Evolutionary conservation across 2,888 invertebrate species (phyloP).

Genomic region (Aphidoletes aphidimyza): DNA sequence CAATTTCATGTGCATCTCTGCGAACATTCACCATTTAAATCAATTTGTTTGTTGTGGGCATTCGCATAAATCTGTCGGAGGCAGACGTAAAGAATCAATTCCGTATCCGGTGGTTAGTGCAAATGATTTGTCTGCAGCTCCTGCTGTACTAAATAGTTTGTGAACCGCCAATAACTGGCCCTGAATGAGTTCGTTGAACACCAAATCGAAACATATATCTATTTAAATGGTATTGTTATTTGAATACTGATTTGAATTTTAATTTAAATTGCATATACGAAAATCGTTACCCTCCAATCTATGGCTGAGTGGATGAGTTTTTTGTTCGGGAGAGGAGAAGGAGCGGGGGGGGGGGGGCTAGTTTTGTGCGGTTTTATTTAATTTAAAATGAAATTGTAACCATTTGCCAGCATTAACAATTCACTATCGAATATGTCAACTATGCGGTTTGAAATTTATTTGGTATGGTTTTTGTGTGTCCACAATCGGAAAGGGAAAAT

Average conservation of each 20-base stretch:
- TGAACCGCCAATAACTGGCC: not conserved
- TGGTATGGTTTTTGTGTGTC: not conserved
- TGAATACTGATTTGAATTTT: not conserved
- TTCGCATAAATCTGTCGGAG: not conserved
- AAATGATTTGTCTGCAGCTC: not conserved
- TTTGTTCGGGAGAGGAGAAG: no score
- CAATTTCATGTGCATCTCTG: constrained; percentile 14
- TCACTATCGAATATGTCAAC: not conserved
- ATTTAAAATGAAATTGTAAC: constrained; percentile 1
- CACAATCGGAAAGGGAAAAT: not conserved
- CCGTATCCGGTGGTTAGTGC: not conserved
- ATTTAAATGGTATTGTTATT: constrained; percentile 38
- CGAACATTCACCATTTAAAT: constrained; percentile 6
- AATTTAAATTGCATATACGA: constrained; percentile 1
- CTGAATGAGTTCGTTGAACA: constrained; percentile 15
- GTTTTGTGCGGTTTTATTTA: constrained; percentile 33
- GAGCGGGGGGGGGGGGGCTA: no score
- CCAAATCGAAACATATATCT: not conserved
- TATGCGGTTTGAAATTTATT: not conserved
- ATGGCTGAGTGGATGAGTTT: no score
- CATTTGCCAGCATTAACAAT: constrained; percentile 1
- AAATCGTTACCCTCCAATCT: no score
- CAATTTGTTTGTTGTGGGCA: constrained; percentile 30
- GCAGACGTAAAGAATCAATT: not conserved
- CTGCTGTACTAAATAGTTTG: not conserved